Evolutionary conservation across 2,113 vertebrate species (phyloP).

Genomic region (Gnathonemus longibarbis): DNA sequence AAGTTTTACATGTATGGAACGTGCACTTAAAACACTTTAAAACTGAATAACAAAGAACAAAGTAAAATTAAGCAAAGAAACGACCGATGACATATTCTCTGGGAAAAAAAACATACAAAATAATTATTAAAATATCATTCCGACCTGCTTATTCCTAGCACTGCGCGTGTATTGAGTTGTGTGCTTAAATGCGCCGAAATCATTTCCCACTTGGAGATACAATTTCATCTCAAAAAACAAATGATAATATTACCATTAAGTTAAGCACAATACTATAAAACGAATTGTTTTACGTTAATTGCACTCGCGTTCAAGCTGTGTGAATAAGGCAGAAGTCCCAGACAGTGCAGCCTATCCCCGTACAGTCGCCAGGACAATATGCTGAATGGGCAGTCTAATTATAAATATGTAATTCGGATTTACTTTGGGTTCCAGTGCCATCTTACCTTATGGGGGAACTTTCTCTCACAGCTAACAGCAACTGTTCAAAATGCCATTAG

Average conservation of each 20-base stretch:
- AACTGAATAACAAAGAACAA: background rate
- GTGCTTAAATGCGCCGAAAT: background rate
- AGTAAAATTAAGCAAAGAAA: background rate
- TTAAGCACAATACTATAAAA: background rate
- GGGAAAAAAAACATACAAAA: background rate
- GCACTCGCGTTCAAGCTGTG: background rate
- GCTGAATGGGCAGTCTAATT: constrained; percentile 99
- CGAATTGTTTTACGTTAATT: background rate
- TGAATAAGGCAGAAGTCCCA: constrained; percentile 42
- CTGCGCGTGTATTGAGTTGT: background rate
- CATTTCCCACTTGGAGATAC: background rate
- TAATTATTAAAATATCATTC: background rate
- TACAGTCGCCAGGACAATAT: constrained; percentile 74
- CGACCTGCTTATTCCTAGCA: background rate
- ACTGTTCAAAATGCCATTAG: constrained; percentile 89
- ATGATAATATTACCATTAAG: background rate
- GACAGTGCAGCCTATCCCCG: constrained; percentile 67
- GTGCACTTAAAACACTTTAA: background rate
- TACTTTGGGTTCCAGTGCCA: constrained; percentile 80
- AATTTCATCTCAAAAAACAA: background rate
- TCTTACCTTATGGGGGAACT: constrained; percentile 99
- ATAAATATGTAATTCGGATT: constrained; percentile 99
- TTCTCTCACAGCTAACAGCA: constrained; percentile 70
- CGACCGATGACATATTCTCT: background rate
- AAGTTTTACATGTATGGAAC: background rate